Percentiles rank a stretch among this genome's conserved stretches.
These are phyloP conservation scores for Ophion costatus DNA, from an alignment of 2,888 invertebrate genomes.

Conservation along the genomic window DNA sequence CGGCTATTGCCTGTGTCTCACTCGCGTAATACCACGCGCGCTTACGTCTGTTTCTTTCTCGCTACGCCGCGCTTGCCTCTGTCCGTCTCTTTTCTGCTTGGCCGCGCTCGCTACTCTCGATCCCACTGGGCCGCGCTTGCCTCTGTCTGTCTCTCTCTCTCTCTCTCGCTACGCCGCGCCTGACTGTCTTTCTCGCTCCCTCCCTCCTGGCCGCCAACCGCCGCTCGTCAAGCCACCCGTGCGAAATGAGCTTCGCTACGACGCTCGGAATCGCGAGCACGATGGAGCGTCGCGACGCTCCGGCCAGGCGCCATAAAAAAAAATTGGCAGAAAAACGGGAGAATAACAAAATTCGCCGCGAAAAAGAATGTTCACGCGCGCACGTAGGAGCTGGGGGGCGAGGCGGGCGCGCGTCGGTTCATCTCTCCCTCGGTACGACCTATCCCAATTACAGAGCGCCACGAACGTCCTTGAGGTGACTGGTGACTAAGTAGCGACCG, in stretches of 20 bases:
- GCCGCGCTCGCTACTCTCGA: too few relatives aligned
- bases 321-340: constrained; percentile 22
- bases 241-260: background rate
- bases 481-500: constrained; percentile 77
- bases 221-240: background rate
- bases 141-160: too few relatives aligned
- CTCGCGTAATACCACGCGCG: too few relatives aligned
- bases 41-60: too few relatives aligned
- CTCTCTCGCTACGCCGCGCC: too few relatives aligned
- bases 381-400: constrained; percentile 39
- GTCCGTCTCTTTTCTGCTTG: too few relatives aligned
- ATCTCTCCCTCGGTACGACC: constrained; percentile 76
- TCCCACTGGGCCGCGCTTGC: too few relatives aligned
- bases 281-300: constrained; percentile 70
- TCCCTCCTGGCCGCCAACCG: background rate
- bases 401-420: constrained; percentile 39
- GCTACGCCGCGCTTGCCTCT: too few relatives aligned
- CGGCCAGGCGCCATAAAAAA: constrained; percentile 77
- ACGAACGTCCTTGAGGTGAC: constrained; percentile 81
- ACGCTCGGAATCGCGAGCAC: background rate
- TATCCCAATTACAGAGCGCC: constrained; percentile 79
- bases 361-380: constrained; percentile 68
- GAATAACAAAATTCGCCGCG: too few relatives aligned
- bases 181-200: too few relatives aligned
- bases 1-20: too few relatives aligned